Evolutionary conservation across 2,888 invertebrate species (phyloP).

Genomic region (Xylophagus ater): DNA sequence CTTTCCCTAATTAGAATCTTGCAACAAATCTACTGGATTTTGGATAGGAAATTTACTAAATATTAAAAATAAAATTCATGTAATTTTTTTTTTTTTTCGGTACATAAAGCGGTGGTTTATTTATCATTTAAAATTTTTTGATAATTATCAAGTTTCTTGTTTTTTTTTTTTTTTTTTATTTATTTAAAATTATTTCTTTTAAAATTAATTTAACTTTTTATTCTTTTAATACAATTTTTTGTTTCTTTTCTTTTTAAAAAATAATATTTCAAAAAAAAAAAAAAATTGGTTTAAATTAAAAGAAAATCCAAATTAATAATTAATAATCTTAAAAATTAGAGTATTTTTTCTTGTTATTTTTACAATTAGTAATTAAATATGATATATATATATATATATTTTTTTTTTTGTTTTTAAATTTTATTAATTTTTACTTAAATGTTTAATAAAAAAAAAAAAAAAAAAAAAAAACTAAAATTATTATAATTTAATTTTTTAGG

Average conservation of each 20-base stretch:
- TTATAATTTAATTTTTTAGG: no score
- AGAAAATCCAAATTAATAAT: background rate
- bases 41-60: no score
- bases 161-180: slow-evolving; percentile 1
- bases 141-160: no score
- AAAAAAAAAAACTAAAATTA: no score
- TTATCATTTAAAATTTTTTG: slow-evolving; percentile 10
- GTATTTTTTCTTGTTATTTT: no score
- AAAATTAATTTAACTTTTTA: background rate
- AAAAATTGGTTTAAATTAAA: background rate
- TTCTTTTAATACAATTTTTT: background rate
- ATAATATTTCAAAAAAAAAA: slow-evolving; percentile 3
- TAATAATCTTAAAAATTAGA: no score
- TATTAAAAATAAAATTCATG: no score
- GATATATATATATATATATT: background rate
- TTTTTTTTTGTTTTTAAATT: background rate
- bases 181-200: background rate
- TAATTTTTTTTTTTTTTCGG: no score
- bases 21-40: no score
- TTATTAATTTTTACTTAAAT: background rate
- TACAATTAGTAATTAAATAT: background rate
- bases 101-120: slow-evolving; percentile 18
- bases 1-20: no score
- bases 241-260: background rate
- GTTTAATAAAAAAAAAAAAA: no score